A percentile compares a stretch with the other conserved stretches of the same genome.
These are phyloP conservation scores for Champsocephalus gunnari DNA, from an alignment of 2,797 vertebrate species.

Conservation along the genomic window DNA sequence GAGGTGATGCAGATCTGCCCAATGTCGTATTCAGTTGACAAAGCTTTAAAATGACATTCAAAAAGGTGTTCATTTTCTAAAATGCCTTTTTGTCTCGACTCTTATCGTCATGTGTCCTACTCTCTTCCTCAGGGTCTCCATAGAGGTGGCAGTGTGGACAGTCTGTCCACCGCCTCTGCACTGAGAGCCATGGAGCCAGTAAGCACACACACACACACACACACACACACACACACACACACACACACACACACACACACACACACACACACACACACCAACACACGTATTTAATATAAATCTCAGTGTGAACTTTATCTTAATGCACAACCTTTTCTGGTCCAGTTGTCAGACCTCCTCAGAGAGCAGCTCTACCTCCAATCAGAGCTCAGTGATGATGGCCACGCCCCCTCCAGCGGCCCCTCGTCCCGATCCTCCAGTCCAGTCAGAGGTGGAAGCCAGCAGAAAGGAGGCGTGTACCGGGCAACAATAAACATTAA, in stretches of 20 bases:
- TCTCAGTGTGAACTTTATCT: not conserved
- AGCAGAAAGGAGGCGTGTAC: conserved; percentile 84
- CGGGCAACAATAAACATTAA: conserved; percentile 90
- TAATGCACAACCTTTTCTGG: not conserved
- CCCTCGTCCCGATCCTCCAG: conserved; percentile 88
- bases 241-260: too few species aligned
- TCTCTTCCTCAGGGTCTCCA: conserved; percentile 84
- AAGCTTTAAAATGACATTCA: too few species aligned
- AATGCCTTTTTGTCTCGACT: too few species aligned
- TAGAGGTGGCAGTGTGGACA: conserved; percentile 88
- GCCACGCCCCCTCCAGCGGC: conserved; percentile 69
- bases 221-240: too few species aligned
- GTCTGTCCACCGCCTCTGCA: conserved; percentile 87
- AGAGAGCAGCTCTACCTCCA: conserved; percentile 93
- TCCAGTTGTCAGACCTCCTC: conserved; percentile 92
- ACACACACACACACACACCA: not conserved
- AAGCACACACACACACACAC: conserved; percentile 63
- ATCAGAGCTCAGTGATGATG: conserved; percentile 88
- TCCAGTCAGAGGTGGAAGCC: conserved; percentile 64
- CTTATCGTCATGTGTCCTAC: not conserved
- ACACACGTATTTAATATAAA: not conserved
- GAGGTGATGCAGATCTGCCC: too few species aligned
- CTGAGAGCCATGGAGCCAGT: conserved; percentile 94
- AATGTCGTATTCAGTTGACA: too few species aligned
- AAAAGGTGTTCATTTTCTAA: too few species aligned